A percentile compares a stretch with the other conserved stretches of the same genome.
These are phyloP conservation scores for Tridacna crocea DNA, from an alignment of 2,888 invertebrate genomes.

Conservation along the genomic window DNA sequence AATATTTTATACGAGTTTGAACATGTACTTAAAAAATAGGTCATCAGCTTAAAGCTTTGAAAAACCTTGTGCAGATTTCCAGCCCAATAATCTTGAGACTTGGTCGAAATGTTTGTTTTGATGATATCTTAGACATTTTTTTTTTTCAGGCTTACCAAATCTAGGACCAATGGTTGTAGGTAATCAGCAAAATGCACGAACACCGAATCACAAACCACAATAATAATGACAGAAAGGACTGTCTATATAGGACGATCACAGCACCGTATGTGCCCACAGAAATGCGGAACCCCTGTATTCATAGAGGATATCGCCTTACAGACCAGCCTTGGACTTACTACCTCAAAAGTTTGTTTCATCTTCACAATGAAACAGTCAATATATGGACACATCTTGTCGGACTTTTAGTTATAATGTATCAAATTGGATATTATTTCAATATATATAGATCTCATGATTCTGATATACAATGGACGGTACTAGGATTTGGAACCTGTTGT, in stretches of 20 bases:
- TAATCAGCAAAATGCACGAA: neutral
- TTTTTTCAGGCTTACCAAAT: neutral
- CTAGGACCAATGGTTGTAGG: too few relatives aligned
- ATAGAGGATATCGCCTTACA: constrained; percentile 70
- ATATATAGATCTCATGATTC: constrained; percentile 40
- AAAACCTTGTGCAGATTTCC: too few relatives aligned
- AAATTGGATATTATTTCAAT: constrained; percentile 40
- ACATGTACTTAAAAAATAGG: too few relatives aligned
- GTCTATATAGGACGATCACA: constrained; percentile 19
- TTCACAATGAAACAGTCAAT: constrained; percentile 59
- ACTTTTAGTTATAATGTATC: constrained; percentile 33
- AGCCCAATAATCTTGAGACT: too few relatives aligned
- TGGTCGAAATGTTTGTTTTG: too few relatives aligned
- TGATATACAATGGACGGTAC: constrained; percentile 47
- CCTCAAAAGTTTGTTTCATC: constrained; percentile 62
- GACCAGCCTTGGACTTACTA: constrained; percentile 76
- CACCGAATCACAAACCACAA: neutral
- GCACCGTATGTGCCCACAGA: constrained; percentile 68
- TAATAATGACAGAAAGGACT: neutral
- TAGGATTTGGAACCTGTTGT: constrained; percentile 58
- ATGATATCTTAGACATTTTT: neutral
- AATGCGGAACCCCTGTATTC: constrained; percentile 70
- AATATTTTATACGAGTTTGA: too few relatives aligned
- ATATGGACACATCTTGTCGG: constrained; percentile 61
- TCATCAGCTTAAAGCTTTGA: too few relatives aligned